Evolutionary conservation across 1,140 invertebrate species (phyloP), one percentile per base, ranked within the genome.

Genomic region (Ylistrum balloti): DNA sequence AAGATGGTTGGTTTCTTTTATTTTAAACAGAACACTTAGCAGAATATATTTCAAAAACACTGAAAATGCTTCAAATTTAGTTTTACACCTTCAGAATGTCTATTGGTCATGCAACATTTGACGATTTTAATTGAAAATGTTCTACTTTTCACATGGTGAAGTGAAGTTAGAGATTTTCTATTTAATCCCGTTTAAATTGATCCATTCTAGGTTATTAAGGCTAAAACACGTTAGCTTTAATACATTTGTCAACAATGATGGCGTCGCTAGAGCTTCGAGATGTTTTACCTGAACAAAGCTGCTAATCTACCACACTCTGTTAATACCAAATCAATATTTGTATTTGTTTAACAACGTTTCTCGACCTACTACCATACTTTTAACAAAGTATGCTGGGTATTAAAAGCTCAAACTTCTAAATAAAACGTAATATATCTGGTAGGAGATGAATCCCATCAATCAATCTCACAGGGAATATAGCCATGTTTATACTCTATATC

Each of bases 311-410:
- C 56, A n/a, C 22, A 17, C 0, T 74, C n/a, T 74, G n/a, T 74
- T 28, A 74, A 74, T 74, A n/a, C 28, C 56, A 28, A 74, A 74
- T 74, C 56, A 74, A 74, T 74, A 74, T n/a, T 74, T n/a, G 22
- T 74, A n/a, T 74, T 74, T 74, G 56, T 74, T 74, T 28, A 74
- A 28, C 56, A 28, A 74, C n/a, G 56, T 28, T 28, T 17, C 56
- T n/a, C n/a, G 56, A 74, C 56, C 56, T 74, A 74, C 56, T 74
- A 17, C 5, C 56, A 74, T 74, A 74, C 22, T 74, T 74, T n/a
- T 74, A 74, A 28, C 56, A 74, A n/a, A n/a, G 22, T 74, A 28
- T 28, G n/a, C 22, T 28, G 9, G 56, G n/a, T 17, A 74, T 74
- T 28, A 74, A 28, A 74, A n/a, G 56, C 0, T 28, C n/a, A 45